Conservation (phyloP, 2,797 vertebrate genomes). For the Acanthopagrus latus region DNA sequence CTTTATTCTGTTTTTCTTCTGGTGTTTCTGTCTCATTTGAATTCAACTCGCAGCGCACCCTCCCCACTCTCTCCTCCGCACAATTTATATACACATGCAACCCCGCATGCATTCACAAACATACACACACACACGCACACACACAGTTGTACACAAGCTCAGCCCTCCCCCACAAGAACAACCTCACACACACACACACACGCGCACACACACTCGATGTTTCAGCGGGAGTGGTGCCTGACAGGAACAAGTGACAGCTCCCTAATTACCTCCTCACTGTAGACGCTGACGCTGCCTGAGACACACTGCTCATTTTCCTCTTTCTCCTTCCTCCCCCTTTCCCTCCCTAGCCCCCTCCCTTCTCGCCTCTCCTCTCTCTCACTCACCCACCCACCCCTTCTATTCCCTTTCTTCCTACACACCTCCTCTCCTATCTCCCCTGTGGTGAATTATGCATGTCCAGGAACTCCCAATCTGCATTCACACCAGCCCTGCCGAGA, state of each 20-base stretch:
- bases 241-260: conserved; percentile 99
- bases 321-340: conserved; percentile 75
- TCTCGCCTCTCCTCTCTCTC: conserved; percentile 68
- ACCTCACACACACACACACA: conserved; percentile 55
- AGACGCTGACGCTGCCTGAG: conserved; percentile 95
- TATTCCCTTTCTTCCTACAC: conserved; percentile 90
- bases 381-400: conserved; percentile 77
- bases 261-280: conserved; percentile 99
- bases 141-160: conserved; percentile 65
- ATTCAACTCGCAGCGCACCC: conserved; percentile 68
- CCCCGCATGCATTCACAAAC: conserved; percentile 74
- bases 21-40: conserved; percentile 78
- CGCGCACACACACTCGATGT: conserved; percentile 82
- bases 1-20: conserved; percentile 75
- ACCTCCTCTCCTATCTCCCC: conserved; percentile 85
- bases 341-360: conserved; percentile 50
- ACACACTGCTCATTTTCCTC: conserved; percentile 95
- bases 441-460: conserved; percentile 97
- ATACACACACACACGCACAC: conserved; percentile 56
- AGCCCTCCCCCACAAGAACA: conserved; percentile 77
- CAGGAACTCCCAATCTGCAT: conserved; percentile 92
- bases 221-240: conserved; percentile 95
- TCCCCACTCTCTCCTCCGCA: conserved; percentile 64
- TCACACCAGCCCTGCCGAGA: conserved; percentile 88
- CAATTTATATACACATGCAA: conserved; percentile 81